A percentile compares a stretch with the other conserved stretches of the same genome.
phyloP scores from a whole-genome alignment of 2,113 vertebrate species.

The Centropus bengalensis region DNA sequence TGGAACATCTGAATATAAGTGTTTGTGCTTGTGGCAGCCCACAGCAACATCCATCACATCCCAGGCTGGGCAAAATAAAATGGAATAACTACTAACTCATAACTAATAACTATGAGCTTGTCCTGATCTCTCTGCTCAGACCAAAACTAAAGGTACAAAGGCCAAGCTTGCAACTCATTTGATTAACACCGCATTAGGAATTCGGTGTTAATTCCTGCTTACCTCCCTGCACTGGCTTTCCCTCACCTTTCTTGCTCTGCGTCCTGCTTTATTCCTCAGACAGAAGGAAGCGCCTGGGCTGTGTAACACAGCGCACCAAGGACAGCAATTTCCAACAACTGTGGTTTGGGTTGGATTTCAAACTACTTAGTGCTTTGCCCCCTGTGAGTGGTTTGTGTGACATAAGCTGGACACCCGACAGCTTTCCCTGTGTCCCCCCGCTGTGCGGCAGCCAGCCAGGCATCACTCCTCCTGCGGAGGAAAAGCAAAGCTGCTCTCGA shows the following conservation, averaged over 20 bases:
- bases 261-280: background rate
- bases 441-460: conserved; percentile 50
- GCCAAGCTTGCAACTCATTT: accelerated
- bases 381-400: conserved; percentile 58
- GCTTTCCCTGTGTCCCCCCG: background rate
- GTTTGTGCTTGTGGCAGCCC: background rate
- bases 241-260: background rate
- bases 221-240: background rate
- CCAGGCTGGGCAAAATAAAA: background rate
- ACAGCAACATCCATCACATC: background rate
- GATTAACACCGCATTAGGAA: background rate
- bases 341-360: conserved; percentile 59
- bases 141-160: background rate
- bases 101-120: background rate
- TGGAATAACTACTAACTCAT: background rate
- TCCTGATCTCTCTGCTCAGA: background rate
- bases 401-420: conserved; percentile 52
- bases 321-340: conserved; percentile 62
- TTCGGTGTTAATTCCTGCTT: background rate
- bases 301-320: background rate
- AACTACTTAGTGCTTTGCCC: conserved; percentile 13
- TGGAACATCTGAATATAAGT: background rate
- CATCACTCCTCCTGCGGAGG: background rate
- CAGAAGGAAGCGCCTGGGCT: background rate
- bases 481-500: background rate